phyloP scores from a whole-genome alignment of 1,140 invertebrate species.

The Parapsyche elsis region DNA sequence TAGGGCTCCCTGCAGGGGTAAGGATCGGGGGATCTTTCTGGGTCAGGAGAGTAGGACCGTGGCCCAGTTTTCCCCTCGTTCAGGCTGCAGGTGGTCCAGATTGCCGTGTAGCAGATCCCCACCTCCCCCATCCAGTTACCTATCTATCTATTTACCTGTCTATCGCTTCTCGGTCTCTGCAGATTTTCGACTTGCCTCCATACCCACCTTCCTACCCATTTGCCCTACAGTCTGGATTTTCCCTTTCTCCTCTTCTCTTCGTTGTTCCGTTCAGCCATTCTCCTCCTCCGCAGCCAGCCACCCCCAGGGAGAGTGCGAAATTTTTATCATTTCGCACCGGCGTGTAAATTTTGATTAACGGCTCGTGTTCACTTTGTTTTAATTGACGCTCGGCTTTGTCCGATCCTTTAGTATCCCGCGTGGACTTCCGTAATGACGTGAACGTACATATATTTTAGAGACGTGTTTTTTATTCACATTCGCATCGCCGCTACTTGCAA shows the following conservation, averaged over 20 bases:
- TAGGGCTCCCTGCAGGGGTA: neutral
- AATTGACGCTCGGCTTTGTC: constrained; percentile 14
- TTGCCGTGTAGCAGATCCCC: neutral
- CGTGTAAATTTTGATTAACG: constrained; percentile 28
- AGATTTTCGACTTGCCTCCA: no score
- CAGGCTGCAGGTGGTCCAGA: constrained; percentile 9
- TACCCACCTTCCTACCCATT: neutral
- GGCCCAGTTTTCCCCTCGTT: neutral
- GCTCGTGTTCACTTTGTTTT: neutral
- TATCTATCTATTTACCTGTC: neutral
- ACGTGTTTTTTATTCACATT: no score
- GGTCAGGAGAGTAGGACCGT: neutral
- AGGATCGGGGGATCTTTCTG: neutral
- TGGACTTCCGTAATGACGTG: neutral
- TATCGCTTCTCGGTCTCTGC: neutral
- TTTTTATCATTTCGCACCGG: constrained; percentile 1
- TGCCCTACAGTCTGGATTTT: neutral
- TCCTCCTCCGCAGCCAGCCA: neutral
- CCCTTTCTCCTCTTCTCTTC: neutral
- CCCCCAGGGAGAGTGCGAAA: neutral
- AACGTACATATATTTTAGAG: no score
- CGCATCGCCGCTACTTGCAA: no score
- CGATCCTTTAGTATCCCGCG: neutral
- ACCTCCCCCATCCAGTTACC: no score
- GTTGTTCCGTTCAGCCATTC: neutral